These are phyloP conservation scores for Oriolus oriolus DNA, from an alignment of 2,113 vertebrate genomes.

Conservation along the genomic window DNA sequence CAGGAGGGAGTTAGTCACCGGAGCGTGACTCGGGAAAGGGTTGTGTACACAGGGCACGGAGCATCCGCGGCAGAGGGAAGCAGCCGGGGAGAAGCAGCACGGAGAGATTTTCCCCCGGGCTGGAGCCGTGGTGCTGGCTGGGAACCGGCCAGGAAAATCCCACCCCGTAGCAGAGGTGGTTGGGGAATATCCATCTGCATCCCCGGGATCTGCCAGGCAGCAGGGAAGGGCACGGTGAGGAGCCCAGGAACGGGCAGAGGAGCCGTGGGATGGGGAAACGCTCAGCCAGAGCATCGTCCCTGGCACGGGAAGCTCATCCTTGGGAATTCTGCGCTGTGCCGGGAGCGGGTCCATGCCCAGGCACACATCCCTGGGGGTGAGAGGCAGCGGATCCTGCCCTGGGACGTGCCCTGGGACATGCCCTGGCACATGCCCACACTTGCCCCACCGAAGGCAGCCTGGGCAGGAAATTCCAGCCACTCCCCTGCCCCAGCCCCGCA, in stretches of 20 bases:
- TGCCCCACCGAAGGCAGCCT: background rate
- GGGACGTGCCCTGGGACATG: background rate
- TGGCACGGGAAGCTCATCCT: fast-evolving
- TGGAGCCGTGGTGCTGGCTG: background rate
- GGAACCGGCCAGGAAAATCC: background rate
- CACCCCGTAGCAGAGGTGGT: background rate
- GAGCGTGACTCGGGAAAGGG: background rate
- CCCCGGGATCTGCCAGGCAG: background rate
- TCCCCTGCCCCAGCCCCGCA: background rate
- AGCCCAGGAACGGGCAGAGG: background rate
- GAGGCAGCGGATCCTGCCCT: background rate
- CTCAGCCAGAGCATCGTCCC: background rate
- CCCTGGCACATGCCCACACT: background rate
- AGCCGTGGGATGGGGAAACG: background rate
- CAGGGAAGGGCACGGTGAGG: fast-evolving
- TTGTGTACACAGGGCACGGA: background rate
- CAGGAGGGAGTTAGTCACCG: background rate
- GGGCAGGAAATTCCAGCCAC: slow-evolving; percentile 49
- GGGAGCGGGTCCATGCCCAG: background rate
- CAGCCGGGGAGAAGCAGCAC: background rate
- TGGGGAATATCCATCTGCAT: fast-evolving
- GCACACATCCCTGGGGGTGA: background rate
- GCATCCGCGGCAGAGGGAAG: background rate
- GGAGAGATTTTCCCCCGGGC: background rate
- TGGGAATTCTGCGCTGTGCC: fast-evolving